phyloP scores from a whole-genome alignment of 2,113 vertebrate species.

The Megaceryle maxima region DNA sequence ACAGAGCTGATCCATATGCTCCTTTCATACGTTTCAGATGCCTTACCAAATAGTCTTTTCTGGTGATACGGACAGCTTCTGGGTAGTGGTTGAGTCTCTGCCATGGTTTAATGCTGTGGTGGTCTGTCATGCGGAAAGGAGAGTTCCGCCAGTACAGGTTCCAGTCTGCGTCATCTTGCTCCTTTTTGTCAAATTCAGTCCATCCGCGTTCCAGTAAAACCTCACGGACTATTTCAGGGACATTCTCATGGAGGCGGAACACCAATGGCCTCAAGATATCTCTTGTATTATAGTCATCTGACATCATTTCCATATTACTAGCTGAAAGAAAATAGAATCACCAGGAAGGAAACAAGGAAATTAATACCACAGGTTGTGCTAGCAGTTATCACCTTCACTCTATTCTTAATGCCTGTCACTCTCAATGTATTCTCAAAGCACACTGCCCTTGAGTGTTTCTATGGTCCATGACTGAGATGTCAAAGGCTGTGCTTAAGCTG shows the following conservation, averaged over 20 bases:
- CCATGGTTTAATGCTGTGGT: conserved; percentile 76
- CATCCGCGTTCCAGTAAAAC: conserved; percentile 82
- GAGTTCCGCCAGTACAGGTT: conserved; percentile 79
- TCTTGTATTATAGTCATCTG: background rate
- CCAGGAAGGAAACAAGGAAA: background rate
- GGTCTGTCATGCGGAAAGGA: conserved; percentile 70
- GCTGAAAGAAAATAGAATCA: background rate
- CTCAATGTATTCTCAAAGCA: background rate
- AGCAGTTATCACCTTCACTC: background rate
- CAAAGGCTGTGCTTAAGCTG: background rate
- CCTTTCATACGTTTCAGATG: conserved; percentile 77
- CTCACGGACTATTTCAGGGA: conserved; percentile 74
- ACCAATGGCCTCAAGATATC: conserved; percentile 50
- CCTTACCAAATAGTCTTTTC: conserved; percentile 81
- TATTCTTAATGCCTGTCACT: background rate
- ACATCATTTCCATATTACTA: background rate
- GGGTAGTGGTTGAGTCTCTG: conserved; percentile 85
- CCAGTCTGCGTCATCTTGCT: conserved; percentile 74
- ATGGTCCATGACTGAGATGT: background rate
- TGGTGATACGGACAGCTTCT: conserved; percentile 76
- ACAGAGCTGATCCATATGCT: conserved; percentile 67
- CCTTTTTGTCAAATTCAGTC: conserved; percentile 70
- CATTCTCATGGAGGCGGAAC: conserved; percentile 73
- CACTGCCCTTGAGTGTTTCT: background rate
- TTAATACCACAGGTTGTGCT: background rate